Base-by-base conservation (phyloP, 2,797 vertebrate genomes). In the Enteromius trimaculatus region DNA sequence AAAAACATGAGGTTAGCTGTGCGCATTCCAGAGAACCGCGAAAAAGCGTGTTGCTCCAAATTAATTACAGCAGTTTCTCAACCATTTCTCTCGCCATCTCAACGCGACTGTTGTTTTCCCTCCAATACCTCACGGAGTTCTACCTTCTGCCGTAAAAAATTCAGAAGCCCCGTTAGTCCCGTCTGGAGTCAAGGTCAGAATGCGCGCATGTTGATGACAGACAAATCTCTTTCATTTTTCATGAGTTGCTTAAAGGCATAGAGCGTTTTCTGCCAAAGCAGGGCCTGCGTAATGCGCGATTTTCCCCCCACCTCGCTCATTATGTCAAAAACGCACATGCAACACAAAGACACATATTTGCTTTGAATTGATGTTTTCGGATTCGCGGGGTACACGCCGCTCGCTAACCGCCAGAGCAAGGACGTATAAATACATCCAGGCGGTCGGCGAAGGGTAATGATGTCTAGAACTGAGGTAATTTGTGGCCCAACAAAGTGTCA, bases 201-300 rank as follows among this genome's bases (percentile, higher is more conserved):
- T 80, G 76, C 51, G 85, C 86, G 88, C 86, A 88, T 86, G 87
- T 81, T 86, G 86, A 91, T 91, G 90, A 90, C 90, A 91, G 90
- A 88, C 87, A 91, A 90, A 90, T 88, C 90, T 91, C 87, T 88
- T 92, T 90, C 89, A 91, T 91, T 91, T 91, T 91, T 92, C 91
- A 91, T 91, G 90, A 91, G 89, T 91, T 89, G 90, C 90, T 92
- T 91, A 89, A 90, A 91, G 90, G 87, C 88, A 89, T 87, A 80
- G 82, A 89, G 86, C 72, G 77, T 87, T 88, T 88, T 80, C 88
- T 88, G 88, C 80, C 85, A 81, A 88, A 89, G 89, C 86, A 81
- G 86, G 77, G 74, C 72, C 83, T 29, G 85, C 86, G 87, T 89
- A 90, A 90, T 89, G 85, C 85, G 66, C 85, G 72, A 88, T 80